A percentile compares a stretch with the other conserved stretches of the same genome.
These are phyloP conservation scores for Imbricaverruca yamaguchii DNA, from an alignment of 2,888 invertebrate genomes.

Conservation along the genomic window DNA sequence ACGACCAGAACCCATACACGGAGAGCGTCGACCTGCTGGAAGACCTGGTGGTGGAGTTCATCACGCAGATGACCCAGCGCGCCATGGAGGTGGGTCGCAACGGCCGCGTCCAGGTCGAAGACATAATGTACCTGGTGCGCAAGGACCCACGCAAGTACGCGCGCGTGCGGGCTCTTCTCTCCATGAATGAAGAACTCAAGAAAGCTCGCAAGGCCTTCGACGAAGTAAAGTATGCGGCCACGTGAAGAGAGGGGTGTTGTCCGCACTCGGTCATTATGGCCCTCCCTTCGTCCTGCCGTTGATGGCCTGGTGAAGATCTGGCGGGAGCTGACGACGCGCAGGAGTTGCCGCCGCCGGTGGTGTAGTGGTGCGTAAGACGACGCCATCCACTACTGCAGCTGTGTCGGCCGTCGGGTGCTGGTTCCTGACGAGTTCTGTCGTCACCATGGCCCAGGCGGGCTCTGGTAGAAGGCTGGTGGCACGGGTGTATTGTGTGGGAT, in stretches of 20 bases:
- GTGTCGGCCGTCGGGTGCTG: too few relatives aligned
- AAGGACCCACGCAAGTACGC: conserved; percentile 96
- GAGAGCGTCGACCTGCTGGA: conserved; percentile 97
- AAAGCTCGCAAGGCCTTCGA: conserved; percentile 99
- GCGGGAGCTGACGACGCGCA: too few relatives aligned
- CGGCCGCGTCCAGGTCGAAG: conserved; percentile 96
- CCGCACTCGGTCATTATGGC: too few relatives aligned
- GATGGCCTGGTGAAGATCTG: too few relatives aligned
- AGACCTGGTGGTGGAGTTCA: conserved; percentile 94
- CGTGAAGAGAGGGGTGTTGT: conserved; percentile 36
- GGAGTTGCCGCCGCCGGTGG: background rate
- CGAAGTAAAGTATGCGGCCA: conserved; percentile 93
- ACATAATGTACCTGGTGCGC: conserved; percentile 89
- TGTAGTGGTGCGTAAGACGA: background rate
- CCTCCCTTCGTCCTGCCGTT: too few relatives aligned
- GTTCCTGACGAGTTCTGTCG: too few relatives aligned
- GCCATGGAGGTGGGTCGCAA: conserved; percentile 95
- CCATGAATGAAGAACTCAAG: conserved; percentile 98
- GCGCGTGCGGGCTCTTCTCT: conserved; percentile 88
- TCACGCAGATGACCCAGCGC: conserved; percentile 75
- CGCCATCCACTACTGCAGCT: too few relatives aligned
- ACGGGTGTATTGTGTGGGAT: too few relatives aligned
- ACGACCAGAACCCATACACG: conserved; percentile 97
- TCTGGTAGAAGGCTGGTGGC: too few relatives aligned
- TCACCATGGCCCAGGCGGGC: too few relatives aligned